Evolutionary conservation across 2,113 vertebrate genomes (phyloP).

Genomic region (Rafetus swinhoei): DNA sequence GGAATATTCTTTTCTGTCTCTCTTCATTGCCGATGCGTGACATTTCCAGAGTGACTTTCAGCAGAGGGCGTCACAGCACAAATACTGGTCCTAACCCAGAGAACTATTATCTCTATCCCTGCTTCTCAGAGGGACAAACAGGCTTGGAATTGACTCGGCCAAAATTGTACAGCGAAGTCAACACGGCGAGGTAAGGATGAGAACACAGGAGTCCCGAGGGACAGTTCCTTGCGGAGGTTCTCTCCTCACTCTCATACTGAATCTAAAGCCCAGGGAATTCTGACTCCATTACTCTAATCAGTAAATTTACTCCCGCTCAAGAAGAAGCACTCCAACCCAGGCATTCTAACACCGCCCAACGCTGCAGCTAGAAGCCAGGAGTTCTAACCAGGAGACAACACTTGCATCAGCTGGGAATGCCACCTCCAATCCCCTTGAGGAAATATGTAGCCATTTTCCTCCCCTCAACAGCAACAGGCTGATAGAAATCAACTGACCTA

Average conservation of each 20-base stretch:
- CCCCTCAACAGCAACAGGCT: conserved; percentile 41
- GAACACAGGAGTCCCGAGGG: neutral
- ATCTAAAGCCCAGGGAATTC: neutral
- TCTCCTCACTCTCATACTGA: neutral
- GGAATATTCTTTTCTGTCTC: conserved; percentile 36
- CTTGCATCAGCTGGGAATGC: conserved; percentile 48
- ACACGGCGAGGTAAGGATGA: neutral
- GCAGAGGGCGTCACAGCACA: conserved; percentile 14
- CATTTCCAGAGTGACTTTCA: conserved; percentile 71
- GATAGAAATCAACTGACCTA: conserved; percentile 54
- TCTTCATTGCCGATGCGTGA: conserved; percentile 64
- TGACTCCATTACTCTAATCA: neutral
- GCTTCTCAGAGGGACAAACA: neutral
- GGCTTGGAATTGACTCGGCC: conserved; percentile 45
- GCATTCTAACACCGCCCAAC: conserved; percentile 22
- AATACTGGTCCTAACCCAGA: conserved; percentile 52
- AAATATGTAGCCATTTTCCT: conserved; percentile 60
- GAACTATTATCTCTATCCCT: neutral
- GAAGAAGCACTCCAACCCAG: conserved; percentile 2
- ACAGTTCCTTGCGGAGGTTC: neutral
- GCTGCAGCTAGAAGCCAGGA: conserved; percentile 5
- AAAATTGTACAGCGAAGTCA: neutral
- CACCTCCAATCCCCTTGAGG: conserved; percentile 21
- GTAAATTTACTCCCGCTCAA: neutral
- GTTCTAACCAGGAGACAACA: conserved; percentile 37